A percentile compares a stretch with the other conserved stretches of the same genome.
Conservation (phyloP, 1,140 invertebrate species). For the Drosophila guanche region DNA sequence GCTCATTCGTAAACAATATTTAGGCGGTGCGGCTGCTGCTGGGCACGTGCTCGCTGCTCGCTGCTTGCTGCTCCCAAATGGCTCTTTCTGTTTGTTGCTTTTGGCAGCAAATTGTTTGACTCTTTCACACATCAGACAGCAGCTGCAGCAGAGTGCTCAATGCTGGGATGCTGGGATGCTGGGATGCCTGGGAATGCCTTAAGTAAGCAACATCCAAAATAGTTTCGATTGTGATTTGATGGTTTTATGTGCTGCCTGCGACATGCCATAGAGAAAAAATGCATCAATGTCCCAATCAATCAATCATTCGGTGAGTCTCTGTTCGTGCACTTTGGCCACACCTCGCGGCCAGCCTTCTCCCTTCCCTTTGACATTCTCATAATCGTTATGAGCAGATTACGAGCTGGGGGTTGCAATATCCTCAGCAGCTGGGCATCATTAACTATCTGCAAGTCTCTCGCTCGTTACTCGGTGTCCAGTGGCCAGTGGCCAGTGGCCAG, state of each 20-base stretch:
- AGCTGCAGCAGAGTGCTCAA: slow-evolving; percentile 20
- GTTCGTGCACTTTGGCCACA: slow-evolving; percentile 3
- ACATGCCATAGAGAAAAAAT: slow-evolving; percentile 21
- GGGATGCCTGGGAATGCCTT: slow-evolving; percentile 53
- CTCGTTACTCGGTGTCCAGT: slow-evolving; percentile 12
- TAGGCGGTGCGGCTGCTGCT: background rate
- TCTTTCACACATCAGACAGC: slow-evolving; percentile 49
- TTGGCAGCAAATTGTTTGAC: slow-evolving; percentile 56
- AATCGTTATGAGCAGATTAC: slow-evolving; percentile 39
- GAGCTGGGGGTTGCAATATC: slow-evolving; percentile 23
- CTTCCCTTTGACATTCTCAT: slow-evolving; percentile 54
- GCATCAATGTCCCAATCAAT: slow-evolving; percentile 38
- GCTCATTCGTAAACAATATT: slow-evolving; percentile 71
- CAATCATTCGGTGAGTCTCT: slow-evolving; percentile 1
- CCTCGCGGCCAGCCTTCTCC: background rate
- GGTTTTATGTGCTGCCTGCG: slow-evolving; percentile 33
- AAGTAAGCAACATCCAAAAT: slow-evolving; percentile 64
- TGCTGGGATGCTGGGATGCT: slow-evolving; percentile 9
- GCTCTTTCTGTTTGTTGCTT: slow-evolving; percentile 34
- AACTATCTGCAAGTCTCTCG: slow-evolving; percentile 39
- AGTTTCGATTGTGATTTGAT: slow-evolving; percentile 20
- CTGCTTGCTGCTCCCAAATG: background rate
- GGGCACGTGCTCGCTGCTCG: slow-evolving; percentile 49
- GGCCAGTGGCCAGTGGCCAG: slow-evolving; percentile 39
- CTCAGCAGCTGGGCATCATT: slow-evolving; percentile 61